These are phyloP conservation scores for Caiman crocodilus DNA, from an alignment of 2,797 vertebrate species.

Conservation along the genomic window DNA sequence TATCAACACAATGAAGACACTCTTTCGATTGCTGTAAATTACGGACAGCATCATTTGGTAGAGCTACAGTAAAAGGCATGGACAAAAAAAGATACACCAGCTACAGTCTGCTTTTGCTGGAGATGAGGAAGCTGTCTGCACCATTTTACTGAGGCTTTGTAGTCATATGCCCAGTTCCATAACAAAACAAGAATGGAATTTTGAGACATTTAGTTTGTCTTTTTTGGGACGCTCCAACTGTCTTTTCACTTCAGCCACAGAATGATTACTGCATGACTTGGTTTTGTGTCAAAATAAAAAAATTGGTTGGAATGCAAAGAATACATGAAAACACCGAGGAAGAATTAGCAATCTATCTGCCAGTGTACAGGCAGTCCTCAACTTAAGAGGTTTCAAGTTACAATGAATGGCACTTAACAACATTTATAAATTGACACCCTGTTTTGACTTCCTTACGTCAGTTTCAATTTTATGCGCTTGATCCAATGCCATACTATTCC, in stretches of 20 bases:
- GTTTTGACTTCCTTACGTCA: too few species aligned
- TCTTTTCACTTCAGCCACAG: neutral
- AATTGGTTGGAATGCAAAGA: neutral
- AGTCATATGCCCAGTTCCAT: neutral
- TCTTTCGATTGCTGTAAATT: neutral
- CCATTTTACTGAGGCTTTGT: neutral
- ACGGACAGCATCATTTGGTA: neutral
- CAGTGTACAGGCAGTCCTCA: neutral
- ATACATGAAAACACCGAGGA: neutral
- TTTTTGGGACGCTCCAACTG: neutral
- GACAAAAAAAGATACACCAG: neutral
- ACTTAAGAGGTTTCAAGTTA: too few species aligned
- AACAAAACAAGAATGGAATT: neutral
- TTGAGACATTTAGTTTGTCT: neutral
- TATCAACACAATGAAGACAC: neutral
- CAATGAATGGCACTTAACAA: too few species aligned
- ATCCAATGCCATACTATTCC: too few species aligned
- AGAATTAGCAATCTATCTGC: neutral
- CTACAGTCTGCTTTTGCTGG: neutral
- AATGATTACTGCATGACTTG: neutral
- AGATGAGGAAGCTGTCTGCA: neutral
- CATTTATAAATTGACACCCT: too few species aligned
- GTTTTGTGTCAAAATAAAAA: neutral
- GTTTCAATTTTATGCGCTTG: too few species aligned
- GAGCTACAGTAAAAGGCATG: neutral